Conservation (phyloP, 2,888 invertebrate species). For the Epiblema foenella region DNA sequence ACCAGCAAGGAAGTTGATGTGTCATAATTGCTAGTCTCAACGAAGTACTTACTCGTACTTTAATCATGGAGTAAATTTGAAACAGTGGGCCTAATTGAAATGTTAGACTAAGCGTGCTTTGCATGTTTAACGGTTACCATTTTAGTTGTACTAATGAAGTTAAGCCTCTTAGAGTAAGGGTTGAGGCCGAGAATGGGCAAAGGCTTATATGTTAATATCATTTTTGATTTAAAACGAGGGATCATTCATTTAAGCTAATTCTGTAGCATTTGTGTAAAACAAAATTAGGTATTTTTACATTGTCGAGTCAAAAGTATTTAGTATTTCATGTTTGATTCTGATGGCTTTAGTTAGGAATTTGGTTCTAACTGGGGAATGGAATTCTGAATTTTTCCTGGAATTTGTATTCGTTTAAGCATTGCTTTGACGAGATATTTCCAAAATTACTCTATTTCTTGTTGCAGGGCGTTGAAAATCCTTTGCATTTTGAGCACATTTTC, state of each 20-base stretch:
- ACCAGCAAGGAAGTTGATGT: not conserved
- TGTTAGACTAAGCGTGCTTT: slow-evolving; percentile 63
- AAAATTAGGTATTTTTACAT: not conserved
- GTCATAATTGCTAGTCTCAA: not conserved
- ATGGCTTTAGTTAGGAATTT: not conserved
- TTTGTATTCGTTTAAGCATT: no score
- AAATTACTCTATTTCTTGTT: not conserved
- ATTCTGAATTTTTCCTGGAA: not conserved
- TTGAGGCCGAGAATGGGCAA: slow-evolving; percentile 31
- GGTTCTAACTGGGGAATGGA: not conserved
- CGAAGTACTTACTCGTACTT: not conserved
- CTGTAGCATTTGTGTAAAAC: not conserved
- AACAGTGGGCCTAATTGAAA: slow-evolving; percentile 53
- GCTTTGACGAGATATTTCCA: no score
- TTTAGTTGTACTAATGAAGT: slow-evolving; percentile 64
- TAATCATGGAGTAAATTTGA: slow-evolving; percentile 1
- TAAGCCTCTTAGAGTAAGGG: slow-evolving; percentile 57
- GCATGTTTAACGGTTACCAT: slow-evolving; percentile 63
- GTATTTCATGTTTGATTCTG: not conserved
- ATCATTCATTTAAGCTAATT: not conserved
- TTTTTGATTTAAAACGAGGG: slow-evolving; percentile 1
- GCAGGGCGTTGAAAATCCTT: not conserved
- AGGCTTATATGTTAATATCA: not conserved
- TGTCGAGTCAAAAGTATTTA: not conserved
- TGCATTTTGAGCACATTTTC: not conserved